These are phyloP conservation scores for Helicoverpa armigera DNA, from an alignment of 1,140 invertebrate genomes.

Conservation along the genomic window DNA sequence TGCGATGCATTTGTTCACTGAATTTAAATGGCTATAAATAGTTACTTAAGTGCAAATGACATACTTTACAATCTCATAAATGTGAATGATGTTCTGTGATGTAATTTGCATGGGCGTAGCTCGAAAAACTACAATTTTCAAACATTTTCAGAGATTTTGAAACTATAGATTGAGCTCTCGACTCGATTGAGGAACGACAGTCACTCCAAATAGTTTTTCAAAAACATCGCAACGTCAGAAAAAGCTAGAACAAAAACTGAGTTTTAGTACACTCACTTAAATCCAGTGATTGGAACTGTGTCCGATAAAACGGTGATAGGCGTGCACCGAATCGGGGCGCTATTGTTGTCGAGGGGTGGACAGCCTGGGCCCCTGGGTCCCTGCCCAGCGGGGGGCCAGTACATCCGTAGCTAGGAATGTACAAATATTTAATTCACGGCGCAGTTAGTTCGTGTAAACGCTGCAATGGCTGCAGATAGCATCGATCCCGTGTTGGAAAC, in stretches of 20 bases:
- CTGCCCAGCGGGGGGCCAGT: not conserved
- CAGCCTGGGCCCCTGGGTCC: not conserved
- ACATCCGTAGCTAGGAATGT: slow-evolving; percentile 25
- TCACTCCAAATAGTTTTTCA: not conserved
- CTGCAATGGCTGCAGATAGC: slow-evolving; percentile 11
- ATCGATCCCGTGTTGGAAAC: slow-evolving; percentile 15
- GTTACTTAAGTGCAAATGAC: too few species aligned
- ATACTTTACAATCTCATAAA: too few species aligned
- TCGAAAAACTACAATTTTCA: too few species aligned
- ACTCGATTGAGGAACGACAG: not conserved
- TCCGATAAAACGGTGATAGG: slow-evolving; percentile 27
- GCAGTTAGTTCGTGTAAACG: slow-evolving; percentile 32
- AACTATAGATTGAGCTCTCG: not conserved
- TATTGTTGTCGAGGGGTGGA: slow-evolving; percentile 23
- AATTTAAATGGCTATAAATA: too few species aligned
- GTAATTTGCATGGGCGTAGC: too few species aligned
- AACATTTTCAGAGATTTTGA: too few species aligned
- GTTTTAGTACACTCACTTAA: slow-evolving; percentile 12
- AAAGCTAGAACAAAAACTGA: slow-evolving; percentile 1
- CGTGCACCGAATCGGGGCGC: slow-evolving; percentile 19
- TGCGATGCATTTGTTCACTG: too few species aligned
- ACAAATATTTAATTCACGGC: slow-evolving; percentile 42
- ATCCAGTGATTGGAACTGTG: slow-evolving; percentile 24
- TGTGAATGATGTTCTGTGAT: too few species aligned
- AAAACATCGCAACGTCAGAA: not conserved